Conservation (phyloP, 2,797 vertebrate species). For the Pseudochirops corinnae region DNA sequence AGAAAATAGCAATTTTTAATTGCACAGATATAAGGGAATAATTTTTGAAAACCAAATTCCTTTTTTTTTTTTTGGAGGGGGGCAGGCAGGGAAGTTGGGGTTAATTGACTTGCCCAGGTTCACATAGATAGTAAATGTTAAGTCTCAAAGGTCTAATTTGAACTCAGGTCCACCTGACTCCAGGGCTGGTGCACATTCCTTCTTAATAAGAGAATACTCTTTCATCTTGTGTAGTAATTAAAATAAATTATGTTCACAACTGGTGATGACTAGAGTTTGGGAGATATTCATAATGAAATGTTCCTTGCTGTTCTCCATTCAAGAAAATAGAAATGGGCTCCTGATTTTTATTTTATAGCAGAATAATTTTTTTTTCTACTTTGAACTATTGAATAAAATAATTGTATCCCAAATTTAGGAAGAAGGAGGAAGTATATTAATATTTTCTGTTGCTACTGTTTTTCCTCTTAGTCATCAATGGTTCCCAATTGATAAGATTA, state of each 20-base stretch:
- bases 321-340: neutral
- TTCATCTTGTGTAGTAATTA: neutral
- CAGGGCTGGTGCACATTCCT: neutral
- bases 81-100: no score
- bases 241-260: neutral
- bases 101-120: no score
- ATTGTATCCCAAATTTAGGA: neutral
- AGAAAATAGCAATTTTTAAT: neutral
- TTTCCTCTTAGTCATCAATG: neutral
- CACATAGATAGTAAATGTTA: no score
- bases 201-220: neutral
- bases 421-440: neutral
- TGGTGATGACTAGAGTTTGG: neutral
- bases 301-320: neutral
- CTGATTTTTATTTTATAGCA: neutral
- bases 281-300: neutral
- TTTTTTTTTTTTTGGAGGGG: neutral
- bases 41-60: neutral
- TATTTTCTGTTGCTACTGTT: neutral
- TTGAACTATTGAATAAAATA: neutral
- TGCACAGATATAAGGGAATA: neutral
- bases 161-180: no score
- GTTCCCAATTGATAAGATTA: neutral
- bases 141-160: no score
- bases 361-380: neutral